Conservation (phyloP, 2,113 vertebrate genomes). For the Scolopax mira region DNA sequence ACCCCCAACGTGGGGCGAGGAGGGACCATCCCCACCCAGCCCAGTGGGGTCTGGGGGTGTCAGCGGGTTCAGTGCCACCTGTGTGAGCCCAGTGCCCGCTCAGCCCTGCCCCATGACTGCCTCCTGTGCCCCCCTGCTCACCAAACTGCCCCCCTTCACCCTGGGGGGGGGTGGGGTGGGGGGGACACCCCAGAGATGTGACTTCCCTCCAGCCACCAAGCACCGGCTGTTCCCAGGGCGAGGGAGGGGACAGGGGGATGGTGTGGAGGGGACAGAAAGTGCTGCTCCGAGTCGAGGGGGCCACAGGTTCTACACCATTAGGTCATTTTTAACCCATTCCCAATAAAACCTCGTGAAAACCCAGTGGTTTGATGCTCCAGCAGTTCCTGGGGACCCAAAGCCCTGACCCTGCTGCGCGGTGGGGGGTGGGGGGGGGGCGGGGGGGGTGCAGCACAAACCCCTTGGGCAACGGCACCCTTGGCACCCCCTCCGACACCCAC, state of each 20-base stretch:
- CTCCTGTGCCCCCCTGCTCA: accelerated
- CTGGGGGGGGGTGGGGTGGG: not conserved
- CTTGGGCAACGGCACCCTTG: not conserved
- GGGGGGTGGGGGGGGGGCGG: too few species aligned
- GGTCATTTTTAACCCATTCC: accelerated
- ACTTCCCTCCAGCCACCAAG: not conserved
- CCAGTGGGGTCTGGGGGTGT: accelerated
- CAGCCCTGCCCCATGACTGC: not conserved
- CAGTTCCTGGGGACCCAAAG: accelerated
- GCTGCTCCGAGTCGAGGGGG: accelerated
- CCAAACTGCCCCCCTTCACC: too few species aligned
- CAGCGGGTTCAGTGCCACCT: accelerated
- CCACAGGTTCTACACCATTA: accelerated
- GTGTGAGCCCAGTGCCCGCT: accelerated
- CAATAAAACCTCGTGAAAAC: not conserved
- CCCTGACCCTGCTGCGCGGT: accelerated
- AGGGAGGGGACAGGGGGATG: accelerated
- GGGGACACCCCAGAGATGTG: not conserved
- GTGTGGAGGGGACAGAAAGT: not conserved
- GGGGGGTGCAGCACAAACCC: not conserved
- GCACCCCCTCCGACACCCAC: not conserved
- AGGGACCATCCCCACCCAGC: not conserved
- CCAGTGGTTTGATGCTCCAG: accelerated
- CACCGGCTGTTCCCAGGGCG: not conserved
- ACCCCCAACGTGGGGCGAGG: accelerated